Evolutionary conservation across 2,888 invertebrate species (phyloP).

Genomic region (Hesperia comma): DNA sequence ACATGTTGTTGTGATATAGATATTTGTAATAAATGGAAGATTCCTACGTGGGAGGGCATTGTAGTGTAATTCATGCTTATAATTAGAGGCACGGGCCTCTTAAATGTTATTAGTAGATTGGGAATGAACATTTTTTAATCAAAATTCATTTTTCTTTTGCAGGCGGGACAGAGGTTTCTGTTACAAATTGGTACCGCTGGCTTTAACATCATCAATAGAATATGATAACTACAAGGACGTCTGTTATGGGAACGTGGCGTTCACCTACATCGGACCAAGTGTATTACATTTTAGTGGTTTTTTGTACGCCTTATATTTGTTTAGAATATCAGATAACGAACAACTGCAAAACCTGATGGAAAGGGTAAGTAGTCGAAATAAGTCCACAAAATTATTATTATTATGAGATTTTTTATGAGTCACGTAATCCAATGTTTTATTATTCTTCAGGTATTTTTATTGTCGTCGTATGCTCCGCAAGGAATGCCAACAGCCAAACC

Average conservation of each 20-base stretch:
- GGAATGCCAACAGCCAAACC: conserved; percentile 85
- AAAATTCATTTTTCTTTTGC: conserved; percentile 50
- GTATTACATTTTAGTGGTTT: conserved; percentile 89
- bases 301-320: conserved; percentile 88
- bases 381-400: too few species aligned
- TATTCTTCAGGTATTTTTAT: conserved; percentile 85
- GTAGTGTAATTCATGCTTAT: neutral
- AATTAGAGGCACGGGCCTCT: neutral
- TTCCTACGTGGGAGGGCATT: too few species aligned
- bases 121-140: neutral
- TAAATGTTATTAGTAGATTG: neutral
- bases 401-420: too few species aligned
- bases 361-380: conserved; percentile 78
- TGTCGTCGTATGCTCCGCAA: conserved; percentile 88
- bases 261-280: conserved; percentile 90
- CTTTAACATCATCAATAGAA: conserved; percentile 69
- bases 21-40: too few species aligned
- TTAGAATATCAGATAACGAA: conserved; percentile 91
- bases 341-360: conserved; percentile 93
- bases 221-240: conserved; percentile 83
- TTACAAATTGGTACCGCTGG: conserved; percentile 80
- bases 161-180: conserved; percentile 90
- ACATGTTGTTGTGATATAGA: too few species aligned
- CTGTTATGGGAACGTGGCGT: conserved; percentile 88
- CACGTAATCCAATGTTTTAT: neutral